phyloP scores from a whole-genome alignment of 1,140 invertebrate species.

The Dinoponera quadriceps region DNA sequence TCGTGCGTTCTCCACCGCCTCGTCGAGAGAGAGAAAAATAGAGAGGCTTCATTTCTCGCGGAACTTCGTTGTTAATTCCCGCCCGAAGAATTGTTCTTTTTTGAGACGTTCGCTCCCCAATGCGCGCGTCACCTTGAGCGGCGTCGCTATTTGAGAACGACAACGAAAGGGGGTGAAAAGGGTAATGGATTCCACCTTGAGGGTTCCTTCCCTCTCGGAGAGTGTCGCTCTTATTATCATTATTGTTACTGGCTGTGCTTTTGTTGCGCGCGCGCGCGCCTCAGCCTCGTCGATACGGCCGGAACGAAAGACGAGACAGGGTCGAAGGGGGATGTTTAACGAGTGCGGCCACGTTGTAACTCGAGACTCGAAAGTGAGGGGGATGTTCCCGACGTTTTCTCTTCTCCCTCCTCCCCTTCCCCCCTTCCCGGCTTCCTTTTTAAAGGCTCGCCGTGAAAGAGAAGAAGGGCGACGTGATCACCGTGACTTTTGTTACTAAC shows the following conservation, averaged over 20 bases:
- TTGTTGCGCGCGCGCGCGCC: constrained; percentile 30
- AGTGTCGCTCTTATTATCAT: constrained; percentile 52
- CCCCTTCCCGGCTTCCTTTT: constrained; percentile 17
- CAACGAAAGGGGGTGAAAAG: background rate
- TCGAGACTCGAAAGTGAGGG: constrained; percentile 46
- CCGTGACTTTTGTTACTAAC: constrained; percentile 51
- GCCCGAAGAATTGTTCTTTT: background rate
- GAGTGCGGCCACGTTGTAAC: constrained; percentile 55
- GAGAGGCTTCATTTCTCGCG: too few relatives aligned
- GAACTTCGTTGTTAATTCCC: constrained; percentile 19
- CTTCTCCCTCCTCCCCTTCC: constrained; percentile 1
- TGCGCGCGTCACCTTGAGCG: background rate
- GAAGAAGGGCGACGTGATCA: constrained; percentile 56
- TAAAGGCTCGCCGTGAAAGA: constrained; percentile 37
- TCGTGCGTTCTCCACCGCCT: too few relatives aligned
- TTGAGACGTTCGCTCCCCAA: background rate
- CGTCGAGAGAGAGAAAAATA: background rate
- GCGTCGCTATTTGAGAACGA: background rate
- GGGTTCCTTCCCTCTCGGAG: constrained; percentile 5
- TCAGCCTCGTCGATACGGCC: constrained; percentile 32
- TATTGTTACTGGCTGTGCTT: constrained; percentile 46
- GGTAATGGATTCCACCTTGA: constrained; percentile 18
- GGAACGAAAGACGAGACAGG: constrained; percentile 40
- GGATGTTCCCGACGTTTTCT: constrained; percentile 50
- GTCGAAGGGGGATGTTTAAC: constrained; percentile 62